Evolutionary conservation across 2,888 invertebrate species (phyloP).

Genomic region (Protonemura montana): DNA sequence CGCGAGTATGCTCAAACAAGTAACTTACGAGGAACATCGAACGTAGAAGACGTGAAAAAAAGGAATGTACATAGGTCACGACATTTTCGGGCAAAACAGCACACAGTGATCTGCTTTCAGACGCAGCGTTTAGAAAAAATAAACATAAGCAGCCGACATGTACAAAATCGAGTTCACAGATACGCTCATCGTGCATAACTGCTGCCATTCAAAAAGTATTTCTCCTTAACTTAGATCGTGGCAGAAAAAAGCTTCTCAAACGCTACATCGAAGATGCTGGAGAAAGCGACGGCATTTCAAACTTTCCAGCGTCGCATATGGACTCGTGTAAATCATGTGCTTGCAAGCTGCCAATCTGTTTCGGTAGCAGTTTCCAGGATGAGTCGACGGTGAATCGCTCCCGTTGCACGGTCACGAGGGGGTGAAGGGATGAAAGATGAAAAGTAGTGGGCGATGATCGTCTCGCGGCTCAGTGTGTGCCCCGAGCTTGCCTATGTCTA

Average conservation of each 20-base stretch:
- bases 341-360: background rate
- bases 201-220: background rate
- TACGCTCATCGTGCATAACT: background rate
- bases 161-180: background rate
- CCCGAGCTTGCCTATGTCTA: background rate
- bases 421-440: background rate
- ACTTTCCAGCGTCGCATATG: too few relatives aligned
- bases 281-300: background rate
- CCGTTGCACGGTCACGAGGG: background rate
- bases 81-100: background rate
- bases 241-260: background rate
- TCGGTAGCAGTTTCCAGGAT: background rate
- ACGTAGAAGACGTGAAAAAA: background rate
- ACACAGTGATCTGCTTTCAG: background rate
- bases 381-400: background rate
- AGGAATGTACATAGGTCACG: background rate
- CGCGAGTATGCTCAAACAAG: background rate
- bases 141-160: background rate
- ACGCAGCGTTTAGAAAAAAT: background rate
- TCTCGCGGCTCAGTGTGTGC: background rate
- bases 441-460: background rate
- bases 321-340: too few relatives aligned
- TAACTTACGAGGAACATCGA: slow-evolving; percentile 15
- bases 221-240: background rate
- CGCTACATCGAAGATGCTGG: background rate